Evolutionary conservation across 2,113 vertebrate genomes (phyloP).

Genomic region (Corythaeola cristata): DNA sequence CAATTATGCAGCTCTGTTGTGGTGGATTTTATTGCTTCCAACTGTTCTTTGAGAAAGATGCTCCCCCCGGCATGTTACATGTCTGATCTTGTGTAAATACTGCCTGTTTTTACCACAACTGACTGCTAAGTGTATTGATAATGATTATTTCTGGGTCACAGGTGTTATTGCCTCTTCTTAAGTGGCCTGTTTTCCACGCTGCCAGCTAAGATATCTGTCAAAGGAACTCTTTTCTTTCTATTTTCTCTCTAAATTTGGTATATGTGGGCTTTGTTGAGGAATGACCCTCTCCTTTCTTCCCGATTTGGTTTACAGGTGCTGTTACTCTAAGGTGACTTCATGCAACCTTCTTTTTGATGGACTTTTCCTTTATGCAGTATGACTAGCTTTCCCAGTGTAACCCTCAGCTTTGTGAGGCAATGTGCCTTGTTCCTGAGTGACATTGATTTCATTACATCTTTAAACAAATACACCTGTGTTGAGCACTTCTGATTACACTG

Average conservation of each 20-base stretch:
- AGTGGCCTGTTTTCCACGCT: background rate
- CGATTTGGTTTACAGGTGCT: background rate
- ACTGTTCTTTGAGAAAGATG: background rate
- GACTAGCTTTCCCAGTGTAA: background rate
- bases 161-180: background rate
- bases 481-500: background rate
- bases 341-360: background rate
- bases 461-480: background rate
- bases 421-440: background rate
- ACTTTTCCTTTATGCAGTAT: background rate
- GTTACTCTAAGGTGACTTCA: background rate
- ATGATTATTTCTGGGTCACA: background rate
- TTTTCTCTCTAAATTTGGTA: background rate
- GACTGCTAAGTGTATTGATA: background rate
- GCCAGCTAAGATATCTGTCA: background rate
- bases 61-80: fast-evolving
- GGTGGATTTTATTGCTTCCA: background rate
- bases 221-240: background rate
- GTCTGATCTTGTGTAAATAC: background rate
- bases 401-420: background rate
- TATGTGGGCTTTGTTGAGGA: background rate
- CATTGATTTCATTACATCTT: background rate
- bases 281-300: background rate
- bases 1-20: background rate
- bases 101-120: background rate